Evolutionary conservation across 2,888 invertebrate species (phyloP).

Genomic region (Allacma fusca): DNA sequence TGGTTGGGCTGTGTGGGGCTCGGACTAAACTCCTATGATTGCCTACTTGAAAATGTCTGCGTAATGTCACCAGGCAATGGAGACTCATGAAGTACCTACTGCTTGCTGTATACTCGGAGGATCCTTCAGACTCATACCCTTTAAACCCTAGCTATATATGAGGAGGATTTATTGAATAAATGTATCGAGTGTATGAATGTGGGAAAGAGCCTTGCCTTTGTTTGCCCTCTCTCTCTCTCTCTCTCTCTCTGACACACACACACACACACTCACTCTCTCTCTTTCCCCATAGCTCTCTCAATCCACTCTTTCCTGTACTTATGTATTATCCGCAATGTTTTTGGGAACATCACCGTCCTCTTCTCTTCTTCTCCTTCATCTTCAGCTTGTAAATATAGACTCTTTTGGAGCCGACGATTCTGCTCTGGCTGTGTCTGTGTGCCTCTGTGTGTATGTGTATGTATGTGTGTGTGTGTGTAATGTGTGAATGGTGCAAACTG

Average conservation of each 20-base stretch:
- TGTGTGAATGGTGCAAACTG: background rate
- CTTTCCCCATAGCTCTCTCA: slow-evolving; percentile 9
- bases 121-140: background rate
- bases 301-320: background rate
- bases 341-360: background rate
- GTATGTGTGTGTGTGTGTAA: no score
- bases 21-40: slow-evolving; percentile 11
- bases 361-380: slow-evolving; percentile 1
- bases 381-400: background rate
- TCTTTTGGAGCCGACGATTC: background rate
- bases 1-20: background rate
- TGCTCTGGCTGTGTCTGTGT: background rate
- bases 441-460: background rate
- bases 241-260: background rate
- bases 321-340: background rate
- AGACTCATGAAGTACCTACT: background rate
- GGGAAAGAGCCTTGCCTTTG: slow-evolving; percentile 34
- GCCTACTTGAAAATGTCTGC: background rate
- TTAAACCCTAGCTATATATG: background rate
- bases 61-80: background rate
- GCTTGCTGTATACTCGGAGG: background rate
- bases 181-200: slow-evolving; percentile 13
- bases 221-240: slow-evolving; percentile 34
- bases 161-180: background rate
- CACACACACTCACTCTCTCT: no score